Percentiles rank a stretch among this genome's conserved stretches.
Conservation (phyloP, 2,113 vertebrate genomes). For the Saccopteryx bilineata region DNA sequence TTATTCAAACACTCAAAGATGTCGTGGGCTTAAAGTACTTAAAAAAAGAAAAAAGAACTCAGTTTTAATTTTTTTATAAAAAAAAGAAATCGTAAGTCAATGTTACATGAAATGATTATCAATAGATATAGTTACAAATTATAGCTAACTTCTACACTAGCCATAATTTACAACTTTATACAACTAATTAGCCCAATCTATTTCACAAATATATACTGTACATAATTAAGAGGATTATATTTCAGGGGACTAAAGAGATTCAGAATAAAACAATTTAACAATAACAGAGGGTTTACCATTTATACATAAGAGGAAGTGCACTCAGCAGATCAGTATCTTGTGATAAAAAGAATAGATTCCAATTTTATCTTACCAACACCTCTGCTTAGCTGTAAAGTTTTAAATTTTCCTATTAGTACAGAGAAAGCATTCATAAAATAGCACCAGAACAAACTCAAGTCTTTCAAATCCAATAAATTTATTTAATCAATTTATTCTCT, state of each 20-base stretch:
- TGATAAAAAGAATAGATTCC: not conserved
- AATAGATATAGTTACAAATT: not conserved
- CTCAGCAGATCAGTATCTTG: not conserved
- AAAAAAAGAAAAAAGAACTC: not conserved
- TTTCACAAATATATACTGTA: not conserved
- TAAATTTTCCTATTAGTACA: not conserved
- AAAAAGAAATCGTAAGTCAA: not conserved
- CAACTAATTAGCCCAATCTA: not conserved
- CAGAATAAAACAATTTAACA: not conserved
- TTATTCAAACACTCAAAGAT: not conserved
- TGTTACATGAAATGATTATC: not conserved
- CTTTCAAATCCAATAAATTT: not conserved
- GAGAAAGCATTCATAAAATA: not conserved
- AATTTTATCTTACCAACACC: not conserved
- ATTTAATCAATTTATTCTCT: not conserved
- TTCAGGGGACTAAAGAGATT: slow-evolving; percentile 2
- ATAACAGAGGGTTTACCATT: not conserved
- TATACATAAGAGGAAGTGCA: not conserved
- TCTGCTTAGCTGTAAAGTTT: not conserved
- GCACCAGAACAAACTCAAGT: not conserved
- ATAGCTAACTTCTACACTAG: not conserved
- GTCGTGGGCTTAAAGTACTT: not conserved
- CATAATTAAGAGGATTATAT: not conserved
- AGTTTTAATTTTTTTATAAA: not conserved
- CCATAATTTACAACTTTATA: not conserved